phyloP scores from a whole-genome alignment of 2,797 vertebrate species.

The Sebastes steindachneri region DNA sequence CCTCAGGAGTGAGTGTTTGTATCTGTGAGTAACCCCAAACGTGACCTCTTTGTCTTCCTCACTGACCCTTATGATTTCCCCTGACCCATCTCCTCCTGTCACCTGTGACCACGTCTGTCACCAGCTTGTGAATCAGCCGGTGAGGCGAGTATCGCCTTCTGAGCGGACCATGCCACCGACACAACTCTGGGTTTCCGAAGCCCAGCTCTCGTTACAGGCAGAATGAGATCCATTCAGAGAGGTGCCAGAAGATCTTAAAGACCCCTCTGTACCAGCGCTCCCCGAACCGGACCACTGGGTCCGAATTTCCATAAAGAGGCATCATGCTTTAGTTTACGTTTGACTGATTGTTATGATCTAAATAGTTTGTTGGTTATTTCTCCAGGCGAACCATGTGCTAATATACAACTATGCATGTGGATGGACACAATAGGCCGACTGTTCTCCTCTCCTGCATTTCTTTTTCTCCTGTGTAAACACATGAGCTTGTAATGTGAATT shows the following conservation, averaged over 20 bases:
- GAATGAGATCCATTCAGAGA: slow-evolving; percentile 46
- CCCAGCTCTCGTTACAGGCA: slow-evolving; percentile 40
- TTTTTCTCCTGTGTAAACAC: slow-evolving; percentile 58
- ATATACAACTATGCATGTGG: slow-evolving; percentile 63
- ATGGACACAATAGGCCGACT: slow-evolving; percentile 63
- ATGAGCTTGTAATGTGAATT: slow-evolving; percentile 51
- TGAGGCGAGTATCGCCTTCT: slow-evolving; percentile 34
- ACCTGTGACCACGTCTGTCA: slow-evolving; percentile 27
- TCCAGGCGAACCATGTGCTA: slow-evolving; percentile 59
- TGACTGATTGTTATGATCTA: slow-evolving; percentile 50
- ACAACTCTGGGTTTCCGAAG: slow-evolving; percentile 37
- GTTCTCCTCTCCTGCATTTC: slow-evolving; percentile 60
- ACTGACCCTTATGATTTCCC: neutral
- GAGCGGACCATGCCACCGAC: neutral
- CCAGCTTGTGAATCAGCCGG: slow-evolving; percentile 20
- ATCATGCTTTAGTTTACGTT: slow-evolving; percentile 5
- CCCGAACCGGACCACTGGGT: slow-evolving; percentile 40
- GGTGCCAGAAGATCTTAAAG: slow-evolving; percentile 51
- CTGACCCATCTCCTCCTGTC: slow-evolving; percentile 15
- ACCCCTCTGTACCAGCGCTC: slow-evolving; percentile 37
- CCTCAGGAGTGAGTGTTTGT: neutral
- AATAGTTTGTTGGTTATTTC: slow-evolving; percentile 64
- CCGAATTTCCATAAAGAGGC: slow-evolving; percentile 44
- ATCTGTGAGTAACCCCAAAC: neutral
- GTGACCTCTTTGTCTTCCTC: neutral